Base-by-base conservation (phyloP, 1,140 invertebrate species). In the Tetranychus urticae region DNA sequence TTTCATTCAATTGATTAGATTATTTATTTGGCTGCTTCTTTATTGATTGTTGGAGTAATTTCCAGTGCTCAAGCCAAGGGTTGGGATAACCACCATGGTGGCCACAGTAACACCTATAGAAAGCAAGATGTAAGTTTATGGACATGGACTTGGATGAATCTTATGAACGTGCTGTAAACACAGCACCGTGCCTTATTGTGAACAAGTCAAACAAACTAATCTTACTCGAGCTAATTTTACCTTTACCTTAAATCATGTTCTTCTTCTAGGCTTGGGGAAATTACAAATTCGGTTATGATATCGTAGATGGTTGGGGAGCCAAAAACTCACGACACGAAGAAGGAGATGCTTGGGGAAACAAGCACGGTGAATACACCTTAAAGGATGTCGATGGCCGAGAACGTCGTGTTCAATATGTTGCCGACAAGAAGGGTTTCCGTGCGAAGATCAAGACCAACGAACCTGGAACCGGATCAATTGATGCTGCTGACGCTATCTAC, bases 391-490 rank as follows among this genome's bases (percentile, higher is more conserved):
- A 67, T 39, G 66, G 66, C 8, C 33, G 63, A 37, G 48, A 57
- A n/a, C 47, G 67, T 2, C 42, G 34, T 10, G 67, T 67, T 5
- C 59, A 65, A 23, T 67, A 67, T 52, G 58, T 64, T 6, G 63
- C 65, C 12, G 66, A 67, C 34, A 58, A 63, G 35, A 23, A 47
- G n/a, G 67, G 67, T 31, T 68, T 64, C 46, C 57, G 65, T 6
- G 67, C 66, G 14, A 47, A 59, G 10, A 65, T 68, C 13, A 58
- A 66, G 42, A 65, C 67, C 50, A 68, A 68, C 58, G 67, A 68
- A 59, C 66, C 63, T 13, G 67, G 66, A 35, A 66, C 67, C 45
- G 66, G 65, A 1, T 46, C 35, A 12, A 52, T 57, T 10, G 60
- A 65, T n/a, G 58, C 66, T 14, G 66, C 65, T 14, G 61, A 13